These are phyloP conservation scores for Oopsacas minuta DNA, from an alignment of 37 sponge, comb jelly and placozoan species.

Conservation along the genomic window DNA sequence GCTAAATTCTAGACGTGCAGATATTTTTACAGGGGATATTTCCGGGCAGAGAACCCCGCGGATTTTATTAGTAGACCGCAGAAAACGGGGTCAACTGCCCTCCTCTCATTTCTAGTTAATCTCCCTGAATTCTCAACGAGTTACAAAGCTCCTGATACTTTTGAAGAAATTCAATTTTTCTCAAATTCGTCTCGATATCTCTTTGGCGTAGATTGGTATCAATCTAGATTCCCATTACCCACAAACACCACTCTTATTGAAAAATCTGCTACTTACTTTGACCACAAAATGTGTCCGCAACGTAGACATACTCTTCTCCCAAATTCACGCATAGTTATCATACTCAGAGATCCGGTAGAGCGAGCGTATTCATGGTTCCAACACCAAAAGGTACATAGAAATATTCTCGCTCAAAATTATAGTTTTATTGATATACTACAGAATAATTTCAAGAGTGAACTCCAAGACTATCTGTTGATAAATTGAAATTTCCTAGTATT, in stretches of 20 bases:
- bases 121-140: conserved; percentile 44
- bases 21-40: conserved; percentile 23
- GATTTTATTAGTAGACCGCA: conserved; percentile 37
- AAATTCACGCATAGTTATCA: conserved; percentile 35
- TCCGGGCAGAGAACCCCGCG: conserved; percentile 28
- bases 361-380: conserved; percentile 78
- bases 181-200: conserved; percentile 36
- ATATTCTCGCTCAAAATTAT: conserved; percentile 28
- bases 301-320: conserved; percentile 38
- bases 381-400: conserved; percentile 48
- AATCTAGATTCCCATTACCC: background rate
- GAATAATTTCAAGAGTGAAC: background rate
- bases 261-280: conserved; percentile 57
- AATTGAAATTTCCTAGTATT: conserved; percentile 37
- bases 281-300: conserved; percentile 25
- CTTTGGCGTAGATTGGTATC: conserved; percentile 61
- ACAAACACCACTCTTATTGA: conserved; percentile 31
- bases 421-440: conserved; percentile 33
- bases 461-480: no score
- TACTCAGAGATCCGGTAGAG: conserved; percentile 51
- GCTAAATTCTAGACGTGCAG: conserved; percentile 21
- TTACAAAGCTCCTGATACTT: conserved; percentile 23
- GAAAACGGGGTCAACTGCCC: conserved; percentile 42
- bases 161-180: conserved; percentile 76
- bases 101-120: conserved; percentile 37